These are phyloP conservation scores for Fulmarus glacialis DNA, from an alignment of 2,113 vertebrate genomes.

Conservation along the genomic window DNA sequence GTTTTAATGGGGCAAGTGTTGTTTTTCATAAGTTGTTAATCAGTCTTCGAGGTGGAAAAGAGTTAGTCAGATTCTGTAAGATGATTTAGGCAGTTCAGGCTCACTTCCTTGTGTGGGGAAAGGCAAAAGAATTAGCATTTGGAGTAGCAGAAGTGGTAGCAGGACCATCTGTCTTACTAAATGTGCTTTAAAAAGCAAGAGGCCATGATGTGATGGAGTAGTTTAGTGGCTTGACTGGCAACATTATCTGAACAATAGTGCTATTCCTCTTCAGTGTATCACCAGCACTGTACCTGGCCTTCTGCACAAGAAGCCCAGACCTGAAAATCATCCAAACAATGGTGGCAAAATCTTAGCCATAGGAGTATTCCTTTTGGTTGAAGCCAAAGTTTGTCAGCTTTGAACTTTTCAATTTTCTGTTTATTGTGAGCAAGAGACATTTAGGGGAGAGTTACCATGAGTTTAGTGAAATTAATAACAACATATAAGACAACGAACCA, in stretches of 20 bases:
- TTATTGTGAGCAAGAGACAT: background rate
- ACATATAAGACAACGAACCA: rapidly evolving
- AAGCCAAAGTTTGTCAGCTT: background rate
- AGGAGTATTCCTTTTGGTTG: background rate
- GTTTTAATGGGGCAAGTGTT: background rate
- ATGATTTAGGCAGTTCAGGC: background rate
- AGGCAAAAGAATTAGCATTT: background rate
- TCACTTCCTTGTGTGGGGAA: rapidly evolving
- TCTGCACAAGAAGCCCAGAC: rapidly evolving
- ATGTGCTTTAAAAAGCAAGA: background rate
- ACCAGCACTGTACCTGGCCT: background rate
- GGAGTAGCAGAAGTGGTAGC: background rate
- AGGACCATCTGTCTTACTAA: background rate
- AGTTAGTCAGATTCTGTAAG: background rate
- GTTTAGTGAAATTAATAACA: background rate
- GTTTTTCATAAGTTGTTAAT: background rate
- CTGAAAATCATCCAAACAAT: rapidly evolving
- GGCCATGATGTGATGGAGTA: background rate
- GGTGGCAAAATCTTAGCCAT: too few relatives aligned
- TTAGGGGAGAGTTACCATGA: background rate
- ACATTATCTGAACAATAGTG: rapidly evolving
- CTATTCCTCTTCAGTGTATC: rapidly evolving
- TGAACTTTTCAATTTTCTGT: background rate
- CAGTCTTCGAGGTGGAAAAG: background rate
- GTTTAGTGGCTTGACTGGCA: background rate